Percentiles rank a stretch among this genome's conserved stretches.
Conservation (phyloP, 2,888 invertebrate genomes). For the Eristalinus aeneus region DNA sequence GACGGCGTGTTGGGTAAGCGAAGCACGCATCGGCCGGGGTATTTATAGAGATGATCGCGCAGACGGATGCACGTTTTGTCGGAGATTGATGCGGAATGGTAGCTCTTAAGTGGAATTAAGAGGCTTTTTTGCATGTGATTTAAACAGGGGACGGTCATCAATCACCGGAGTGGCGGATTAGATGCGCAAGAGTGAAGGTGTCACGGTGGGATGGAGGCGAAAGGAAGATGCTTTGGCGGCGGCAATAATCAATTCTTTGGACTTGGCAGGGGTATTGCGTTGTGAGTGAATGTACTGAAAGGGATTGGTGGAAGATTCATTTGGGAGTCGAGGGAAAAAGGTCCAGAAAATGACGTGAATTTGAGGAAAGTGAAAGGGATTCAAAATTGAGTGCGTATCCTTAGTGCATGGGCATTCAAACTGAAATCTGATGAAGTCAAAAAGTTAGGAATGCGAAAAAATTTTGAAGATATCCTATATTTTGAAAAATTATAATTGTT, state of each 20-base stretch:
- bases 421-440: too few relatives aligned
- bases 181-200: background rate
- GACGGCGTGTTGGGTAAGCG: background rate
- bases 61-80: background rate
- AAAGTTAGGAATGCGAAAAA: too few relatives aligned
- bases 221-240: background rate
- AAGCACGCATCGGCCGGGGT: background rate
- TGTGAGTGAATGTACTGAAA: background rate
- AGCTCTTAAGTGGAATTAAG: background rate
- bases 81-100: constrained; percentile 8
- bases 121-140: background rate
- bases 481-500: too few relatives aligned
- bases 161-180: background rate
- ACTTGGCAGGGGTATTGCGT: background rate
- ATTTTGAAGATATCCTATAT: too few relatives aligned
- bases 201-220: background rate
- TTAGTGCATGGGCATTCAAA: too few relatives aligned
- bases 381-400: too few relatives aligned
- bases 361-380: too few relatives aligned
- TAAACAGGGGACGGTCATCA: background rate
- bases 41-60: constrained; percentile 36
- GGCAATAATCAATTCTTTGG: background rate
- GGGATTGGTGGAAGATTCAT: background rate
- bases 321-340: background rate
- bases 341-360: too few relatives aligned